Percentiles rank a stretch among this genome's conserved stretches.
Conservation (phyloP, 1,140 invertebrate species). For the Samia ricini region DNA sequence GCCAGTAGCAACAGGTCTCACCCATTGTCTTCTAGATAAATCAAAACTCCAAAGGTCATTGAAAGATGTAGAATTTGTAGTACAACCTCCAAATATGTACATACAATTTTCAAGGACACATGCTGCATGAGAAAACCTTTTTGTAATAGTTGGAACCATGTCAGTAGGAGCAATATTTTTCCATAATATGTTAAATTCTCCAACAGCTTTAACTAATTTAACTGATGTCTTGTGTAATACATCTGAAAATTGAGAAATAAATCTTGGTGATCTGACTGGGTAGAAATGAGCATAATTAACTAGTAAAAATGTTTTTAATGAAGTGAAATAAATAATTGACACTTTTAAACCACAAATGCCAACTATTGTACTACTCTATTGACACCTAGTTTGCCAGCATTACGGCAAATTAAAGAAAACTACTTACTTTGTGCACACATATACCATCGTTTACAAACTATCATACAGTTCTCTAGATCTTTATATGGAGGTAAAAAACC, state of each 20-base stretch:
- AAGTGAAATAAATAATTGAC: background rate
- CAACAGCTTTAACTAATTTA: conserved; percentile 83
- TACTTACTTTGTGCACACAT: conserved; percentile 87
- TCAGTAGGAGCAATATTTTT: conserved; percentile 77
- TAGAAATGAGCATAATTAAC: background rate
- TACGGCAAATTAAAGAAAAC: background rate
- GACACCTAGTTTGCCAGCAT: background rate
- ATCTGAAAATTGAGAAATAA: conserved; percentile 78
- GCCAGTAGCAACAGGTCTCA: conserved; percentile 88
- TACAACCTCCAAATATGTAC: conserved; percentile 98
- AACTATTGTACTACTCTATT: background rate
- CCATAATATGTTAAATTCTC: conserved; percentile 84
- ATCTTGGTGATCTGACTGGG: background rate
- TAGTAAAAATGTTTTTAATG: background rate
- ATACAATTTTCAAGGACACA: conserved; percentile 90
- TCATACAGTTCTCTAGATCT: conserved; percentile 90
- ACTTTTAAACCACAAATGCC: background rate
- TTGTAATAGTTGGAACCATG: conserved; percentile 85
- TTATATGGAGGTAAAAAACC: conserved; percentile 92
- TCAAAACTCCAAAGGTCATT: conserved; percentile 98
- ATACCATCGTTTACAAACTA: conserved; percentile 92
- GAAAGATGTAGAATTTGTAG: conserved; percentile 95
- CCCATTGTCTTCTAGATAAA: conserved; percentile 90
- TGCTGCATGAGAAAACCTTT: conserved; percentile 94
- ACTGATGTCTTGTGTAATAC: conserved; percentile 83